Evolutionary conservation across 2,888 invertebrate species (phyloP).

Genomic region (Tetramorium bicarinatum): DNA sequence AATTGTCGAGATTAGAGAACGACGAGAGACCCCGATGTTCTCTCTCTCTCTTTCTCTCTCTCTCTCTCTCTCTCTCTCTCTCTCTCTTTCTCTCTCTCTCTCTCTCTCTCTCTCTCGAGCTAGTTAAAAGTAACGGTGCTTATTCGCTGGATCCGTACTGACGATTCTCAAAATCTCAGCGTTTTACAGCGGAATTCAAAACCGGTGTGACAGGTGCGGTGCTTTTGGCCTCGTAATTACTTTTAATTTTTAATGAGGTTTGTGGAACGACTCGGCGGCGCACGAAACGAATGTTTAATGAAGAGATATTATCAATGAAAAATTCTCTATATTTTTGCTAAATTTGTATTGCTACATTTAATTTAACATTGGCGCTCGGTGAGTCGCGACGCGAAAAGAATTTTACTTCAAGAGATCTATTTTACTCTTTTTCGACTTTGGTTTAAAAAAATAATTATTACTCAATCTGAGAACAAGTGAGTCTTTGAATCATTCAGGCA

Average conservation of each 20-base stretch:
- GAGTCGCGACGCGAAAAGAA: not conserved
- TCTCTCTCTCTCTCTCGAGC: conserved; percentile 47
- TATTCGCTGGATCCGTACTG: conserved; percentile 63
- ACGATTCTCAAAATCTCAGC: conserved; percentile 71
- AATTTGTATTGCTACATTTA: not conserved
- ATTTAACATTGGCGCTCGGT: not conserved
- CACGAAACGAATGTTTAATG: conserved; percentile 44
- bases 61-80: conserved; percentile 18
- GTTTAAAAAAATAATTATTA: not conserved
- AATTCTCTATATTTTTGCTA: conserved; percentile 5
- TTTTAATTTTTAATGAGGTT: conserved; percentile 56
- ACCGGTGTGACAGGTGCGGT: conserved; percentile 55
- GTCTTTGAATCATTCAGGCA: not conserved
- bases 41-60: conserved; percentile 17
- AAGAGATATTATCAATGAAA: conserved; percentile 47
- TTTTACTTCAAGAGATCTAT: not conserved
- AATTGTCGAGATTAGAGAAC: conserved; percentile 84
- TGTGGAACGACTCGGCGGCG: conserved; percentile 26
- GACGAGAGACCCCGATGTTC: conserved; percentile 74
- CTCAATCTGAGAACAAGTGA: not conserved
- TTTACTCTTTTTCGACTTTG: not conserved
- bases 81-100: conserved; percentile 51
- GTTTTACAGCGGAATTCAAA: conserved; percentile 64
- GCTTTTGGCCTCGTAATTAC: conserved; percentile 48
- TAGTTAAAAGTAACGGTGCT: conserved; percentile 81